Percentiles rank a stretch among this genome's conserved stretches.
Evolutionary conservation across 2,888 invertebrate species (phyloP).

Genomic region (Nymphalis c-album): DNA sequence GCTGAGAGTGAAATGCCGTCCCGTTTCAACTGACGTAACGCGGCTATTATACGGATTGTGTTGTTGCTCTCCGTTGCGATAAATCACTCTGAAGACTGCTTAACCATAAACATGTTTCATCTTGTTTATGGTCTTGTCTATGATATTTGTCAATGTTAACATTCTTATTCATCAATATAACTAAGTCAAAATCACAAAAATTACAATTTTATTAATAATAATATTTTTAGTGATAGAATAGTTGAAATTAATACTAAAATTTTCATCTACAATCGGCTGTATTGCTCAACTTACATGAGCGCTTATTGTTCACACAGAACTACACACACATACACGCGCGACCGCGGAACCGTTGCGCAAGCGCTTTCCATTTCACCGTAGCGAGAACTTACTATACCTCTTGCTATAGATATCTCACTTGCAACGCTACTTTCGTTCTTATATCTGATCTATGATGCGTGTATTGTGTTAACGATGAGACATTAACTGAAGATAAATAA

Average conservation of each 20-base stretch:
- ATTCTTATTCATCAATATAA: neutral
- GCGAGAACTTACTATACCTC: constrained; percentile 21
- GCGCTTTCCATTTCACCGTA: constrained; percentile 76
- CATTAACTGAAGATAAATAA: neutral
- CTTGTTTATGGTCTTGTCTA: neutral
- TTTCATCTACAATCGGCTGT: constrained; percentile 16
- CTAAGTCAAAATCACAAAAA: neutral
- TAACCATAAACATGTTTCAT: neutral
- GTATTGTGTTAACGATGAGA: neutral
- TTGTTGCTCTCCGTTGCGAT: constrained; percentile 40
- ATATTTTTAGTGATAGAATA: neutral
- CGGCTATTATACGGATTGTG: constrained; percentile 55
- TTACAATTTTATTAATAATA: neutral
- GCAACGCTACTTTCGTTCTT: constrained; percentile 38
- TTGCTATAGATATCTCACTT: constrained; percentile 35
- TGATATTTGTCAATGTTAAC: too few species aligned
- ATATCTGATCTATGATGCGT: constrained; percentile 20
- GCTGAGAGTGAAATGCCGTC: constrained; percentile 80
- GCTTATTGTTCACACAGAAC: constrained; percentile 33
- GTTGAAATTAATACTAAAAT: constrained; percentile 10
- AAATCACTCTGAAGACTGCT: constrained; percentile 31
- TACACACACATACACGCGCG: constrained; percentile 29
- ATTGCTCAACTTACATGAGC: constrained; percentile 26
- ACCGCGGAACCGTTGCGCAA: constrained; percentile 66
- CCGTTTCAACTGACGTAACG: constrained; percentile 77